Evolutionary conservation across 2,888 invertebrate genomes (phyloP).

Genomic region (Pimpla rufipes): DNA sequence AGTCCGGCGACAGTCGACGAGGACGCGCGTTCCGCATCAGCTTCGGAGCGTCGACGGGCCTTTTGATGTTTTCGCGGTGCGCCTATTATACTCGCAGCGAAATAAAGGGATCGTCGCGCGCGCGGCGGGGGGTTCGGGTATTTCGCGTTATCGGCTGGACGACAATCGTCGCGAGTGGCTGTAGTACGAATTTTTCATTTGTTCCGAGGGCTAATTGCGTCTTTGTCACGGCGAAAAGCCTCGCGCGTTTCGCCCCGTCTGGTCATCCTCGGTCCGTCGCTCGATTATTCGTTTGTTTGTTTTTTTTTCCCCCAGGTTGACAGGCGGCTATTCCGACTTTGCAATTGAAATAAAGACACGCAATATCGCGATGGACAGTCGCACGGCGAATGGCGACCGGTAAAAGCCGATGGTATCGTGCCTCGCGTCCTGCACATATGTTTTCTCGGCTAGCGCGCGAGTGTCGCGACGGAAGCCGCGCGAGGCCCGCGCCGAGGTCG

Average conservation of each 20-base stretch:
- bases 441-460: background rate
- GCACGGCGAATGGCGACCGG: background rate
- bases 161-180: background rate
- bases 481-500: slow-evolving; percentile 18
- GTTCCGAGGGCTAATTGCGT: slow-evolving; percentile 32
- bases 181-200: slow-evolving; percentile 36
- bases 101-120: background rate
- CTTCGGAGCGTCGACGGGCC: slow-evolving; percentile 47
- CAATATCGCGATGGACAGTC: slow-evolving; percentile 18
- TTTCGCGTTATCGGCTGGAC: slow-evolving; percentile 22
- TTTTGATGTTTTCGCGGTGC: slow-evolving; percentile 63
- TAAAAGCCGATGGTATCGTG: slow-evolving; percentile 16
- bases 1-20: slow-evolving; percentile 72
- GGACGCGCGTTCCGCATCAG: slow-evolving; percentile 42
- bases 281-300: background rate
- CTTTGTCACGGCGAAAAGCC: background rate
- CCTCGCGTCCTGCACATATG: background rate
- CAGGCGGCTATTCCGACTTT: slow-evolving; percentile 21
- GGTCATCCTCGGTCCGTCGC: background rate
- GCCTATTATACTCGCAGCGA: slow-evolving; percentile 37
- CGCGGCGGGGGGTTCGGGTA: slow-evolving; percentile 42
- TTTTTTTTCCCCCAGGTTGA: background rate
- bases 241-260: background rate
- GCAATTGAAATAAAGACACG: slow-evolving; percentile 33
- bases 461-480: background rate